Percentiles rank a stretch among this genome's conserved stretches.
phyloP scores from a whole-genome alignment of 2,113 vertebrate genomes.

The Rhegmatorhina hoffmannsi region DNA sequence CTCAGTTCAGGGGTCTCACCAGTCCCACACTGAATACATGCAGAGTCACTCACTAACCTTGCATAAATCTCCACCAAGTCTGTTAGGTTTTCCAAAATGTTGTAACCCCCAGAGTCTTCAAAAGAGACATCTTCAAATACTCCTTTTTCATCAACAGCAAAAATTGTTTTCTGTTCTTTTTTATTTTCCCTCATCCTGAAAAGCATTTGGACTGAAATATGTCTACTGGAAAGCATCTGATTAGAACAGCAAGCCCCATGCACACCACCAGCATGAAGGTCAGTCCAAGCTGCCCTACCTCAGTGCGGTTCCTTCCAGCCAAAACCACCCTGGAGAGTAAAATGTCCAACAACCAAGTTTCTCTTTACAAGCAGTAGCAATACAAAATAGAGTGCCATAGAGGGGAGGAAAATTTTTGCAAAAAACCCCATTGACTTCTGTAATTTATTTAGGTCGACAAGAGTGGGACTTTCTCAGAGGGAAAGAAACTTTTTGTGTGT shows the following conservation, averaged over 20 bases:
- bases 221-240: neutral
- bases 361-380: neutral
- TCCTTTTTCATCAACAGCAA: neutral
- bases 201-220: neutral
- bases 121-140: neutral
- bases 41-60: neutral
- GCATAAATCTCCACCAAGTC: neutral
- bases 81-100: neutral
- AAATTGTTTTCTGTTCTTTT: neutral
- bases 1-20: neutral
- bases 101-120: neutral
- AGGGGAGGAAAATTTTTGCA: neutral
- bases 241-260: neutral
- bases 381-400: neutral
- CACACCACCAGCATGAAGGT: neutral
- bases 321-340: neutral
- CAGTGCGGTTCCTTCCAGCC: neutral
- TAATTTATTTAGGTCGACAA: slow-evolving; percentile 29
- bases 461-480: neutral
- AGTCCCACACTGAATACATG: fast-evolving
- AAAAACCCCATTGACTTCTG: neutral
- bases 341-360: neutral
- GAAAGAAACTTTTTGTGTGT: neutral
- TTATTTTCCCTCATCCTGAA: neutral
- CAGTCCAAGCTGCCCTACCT: neutral